Base-by-base conservation (phyloP, 2,797 vertebrate genomes). In the Pseudocheirus occidentalis region DNA sequence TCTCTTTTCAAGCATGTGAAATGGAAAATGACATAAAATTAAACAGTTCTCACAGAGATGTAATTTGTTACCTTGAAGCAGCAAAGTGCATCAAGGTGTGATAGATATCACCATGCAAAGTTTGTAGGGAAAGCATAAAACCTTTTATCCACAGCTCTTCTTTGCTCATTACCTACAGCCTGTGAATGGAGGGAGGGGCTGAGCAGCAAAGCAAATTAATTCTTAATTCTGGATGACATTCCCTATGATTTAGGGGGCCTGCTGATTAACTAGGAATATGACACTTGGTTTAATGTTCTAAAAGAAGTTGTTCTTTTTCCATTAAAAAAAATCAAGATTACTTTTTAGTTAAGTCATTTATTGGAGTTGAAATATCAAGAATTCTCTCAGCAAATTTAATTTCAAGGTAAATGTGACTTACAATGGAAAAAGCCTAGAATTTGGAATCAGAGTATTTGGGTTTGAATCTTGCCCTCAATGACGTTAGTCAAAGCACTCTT, bases 161-260 rank as follows among this genome's bases (percentile, higher is more conserved):
- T 97, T 97, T 93, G 46, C 91, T 97, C 94, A 92, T 92, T 96
- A 98, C 93, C 93, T 95, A 57, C 94, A 97, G 90, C 96, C 95
- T 96, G 94, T 95, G 95, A 90, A 96, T 87, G 73, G 24, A 50
- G 9, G 73, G 10, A 50, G 40, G 73, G 73, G 66, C n/a, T 50
- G 40, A 6, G n/a, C 87, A 94, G 95, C 96, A 98, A 95, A 97
- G 94, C 16, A 87, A 98, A 98, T 97, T 98, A 97, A 97, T 98
- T 97, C 97, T 97, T 92, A 97, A 54, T 96, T 97, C 92, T 87
- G 50, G 94, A 92, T 57, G 54, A 93, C 54, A 91, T 0, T 94
- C 96, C 95, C 95, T 95, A 96, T 90, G 91, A 56, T 94, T 81
- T 3, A 95, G 53, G 96, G 91, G 93, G 90, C 50, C 94, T 95